A percentile compares a stretch with the other conserved stretches of the same genome.
Evolutionary conservation across 2,888 invertebrate genomes (phyloP).

Genomic region (Agelastica alni): DNA sequence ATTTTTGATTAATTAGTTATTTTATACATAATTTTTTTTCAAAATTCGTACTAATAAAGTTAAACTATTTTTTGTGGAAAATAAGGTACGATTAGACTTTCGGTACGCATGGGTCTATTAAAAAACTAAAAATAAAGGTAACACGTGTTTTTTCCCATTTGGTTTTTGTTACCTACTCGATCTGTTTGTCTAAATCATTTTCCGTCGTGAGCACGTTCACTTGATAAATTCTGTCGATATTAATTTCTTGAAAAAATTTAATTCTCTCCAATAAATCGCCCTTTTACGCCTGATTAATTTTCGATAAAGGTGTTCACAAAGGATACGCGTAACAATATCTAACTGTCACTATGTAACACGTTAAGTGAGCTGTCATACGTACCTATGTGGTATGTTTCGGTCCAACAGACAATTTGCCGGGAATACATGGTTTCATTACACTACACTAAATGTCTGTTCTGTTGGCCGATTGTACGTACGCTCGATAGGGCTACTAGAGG

Average conservation of each 20-base stretch:
- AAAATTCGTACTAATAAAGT: too few relatives aligned
- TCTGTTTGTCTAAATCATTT: too few relatives aligned
- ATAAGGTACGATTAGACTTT: too few relatives aligned
- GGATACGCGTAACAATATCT: slow-evolving; percentile 4
- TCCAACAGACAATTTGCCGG: slow-evolving; percentile 27
- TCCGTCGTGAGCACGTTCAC: too few relatives aligned
- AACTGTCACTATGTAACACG: slow-evolving; percentile 14
- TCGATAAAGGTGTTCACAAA: background rate
- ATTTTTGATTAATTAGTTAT: too few relatives aligned
- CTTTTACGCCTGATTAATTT: background rate
- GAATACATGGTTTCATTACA: slow-evolving; percentile 31
- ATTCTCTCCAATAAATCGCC: too few relatives aligned
- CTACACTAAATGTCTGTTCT: slow-evolving; percentile 31
- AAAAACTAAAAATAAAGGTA: too few relatives aligned
- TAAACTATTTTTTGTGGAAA: too few relatives aligned
- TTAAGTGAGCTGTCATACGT: slow-evolving; percentile 22
- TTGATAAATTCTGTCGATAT: background rate
- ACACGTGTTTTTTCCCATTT: too few relatives aligned
- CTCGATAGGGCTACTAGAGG: slow-evolving; percentile 3
- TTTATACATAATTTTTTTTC: too few relatives aligned
- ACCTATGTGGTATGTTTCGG: slow-evolving; percentile 18
- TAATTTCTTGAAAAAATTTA: background rate
- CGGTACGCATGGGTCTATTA: too few relatives aligned
- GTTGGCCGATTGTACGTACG: slow-evolving; percentile 28
- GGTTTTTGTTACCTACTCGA: too few relatives aligned